Evolutionary conservation across 1,140 invertebrate genomes (phyloP).

Genomic region (Nixonia krombeini): DNA sequence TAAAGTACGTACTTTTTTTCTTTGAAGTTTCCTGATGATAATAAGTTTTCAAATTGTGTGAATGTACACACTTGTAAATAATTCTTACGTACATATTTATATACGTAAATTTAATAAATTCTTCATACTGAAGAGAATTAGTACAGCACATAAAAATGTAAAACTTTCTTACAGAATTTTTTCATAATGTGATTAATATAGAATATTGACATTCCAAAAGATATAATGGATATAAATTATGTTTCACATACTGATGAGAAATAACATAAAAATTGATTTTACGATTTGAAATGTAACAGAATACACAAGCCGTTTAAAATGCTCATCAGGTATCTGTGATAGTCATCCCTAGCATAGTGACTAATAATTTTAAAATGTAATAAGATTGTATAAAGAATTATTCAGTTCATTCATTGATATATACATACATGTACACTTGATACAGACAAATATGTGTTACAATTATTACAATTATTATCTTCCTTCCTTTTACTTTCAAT

Average conservation of each 20-base stretch:
- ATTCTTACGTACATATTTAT: no score
- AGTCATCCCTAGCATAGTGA: conserved; percentile 46
- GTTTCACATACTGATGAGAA: conserved; percentile 6
- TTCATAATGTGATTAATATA: no score
- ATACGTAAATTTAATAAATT: no score
- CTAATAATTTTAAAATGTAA: conserved; percentile 42
- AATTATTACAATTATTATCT: conserved; percentile 14
- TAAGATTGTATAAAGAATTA: conserved; percentile 23
- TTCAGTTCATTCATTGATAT: conserved; percentile 16
- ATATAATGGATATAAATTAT: conserved; percentile 32
- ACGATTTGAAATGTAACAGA: background rate
- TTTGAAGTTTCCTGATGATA: no score
- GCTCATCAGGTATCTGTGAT: conserved; percentile 50
- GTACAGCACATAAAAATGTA: no score
- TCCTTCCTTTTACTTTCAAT: no score
- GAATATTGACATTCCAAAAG: background rate
- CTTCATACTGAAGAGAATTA: no score
- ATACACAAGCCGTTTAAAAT: conserved; percentile 26
- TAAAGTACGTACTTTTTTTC: no score
- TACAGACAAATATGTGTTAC: conserved; percentile 1
- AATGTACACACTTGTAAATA: no score
- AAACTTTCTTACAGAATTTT: no score
- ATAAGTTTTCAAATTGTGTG: no score
- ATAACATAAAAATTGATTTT: no score
- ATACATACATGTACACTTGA: conserved; percentile 1